A percentile compares a stretch with the other conserved stretches of the same genome.
phyloP scores from a whole-genome alignment of 2,797 vertebrate genomes.

The Cheracebus regulus region DNA sequence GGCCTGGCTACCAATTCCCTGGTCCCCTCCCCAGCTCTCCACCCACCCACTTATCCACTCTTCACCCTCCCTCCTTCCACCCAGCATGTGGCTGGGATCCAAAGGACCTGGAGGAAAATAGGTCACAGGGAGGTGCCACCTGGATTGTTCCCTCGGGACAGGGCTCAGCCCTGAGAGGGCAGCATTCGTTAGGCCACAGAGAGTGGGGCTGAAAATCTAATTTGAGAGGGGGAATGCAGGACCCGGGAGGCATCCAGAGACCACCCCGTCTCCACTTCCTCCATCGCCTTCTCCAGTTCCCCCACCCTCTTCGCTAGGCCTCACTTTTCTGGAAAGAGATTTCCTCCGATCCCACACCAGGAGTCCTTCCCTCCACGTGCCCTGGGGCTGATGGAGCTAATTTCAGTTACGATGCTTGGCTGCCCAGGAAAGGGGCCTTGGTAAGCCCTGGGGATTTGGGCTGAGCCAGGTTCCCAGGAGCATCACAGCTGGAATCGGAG shows the following conservation, averaged over 20 bases:
- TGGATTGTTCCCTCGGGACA: neutral
- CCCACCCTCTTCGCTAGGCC: neutral
- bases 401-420: neutral
- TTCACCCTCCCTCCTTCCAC: neutral
- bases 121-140: conserved; percentile 49
- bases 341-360: neutral
- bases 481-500: neutral
- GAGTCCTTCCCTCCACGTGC: rapidly evolving
- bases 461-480: neutral
- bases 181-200: neutral
- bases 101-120: conserved; percentile 44
- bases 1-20: neutral
- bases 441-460: neutral
- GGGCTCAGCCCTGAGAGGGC: neutral
- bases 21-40: neutral
- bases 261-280: neutral
- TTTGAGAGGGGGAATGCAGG: neutral
- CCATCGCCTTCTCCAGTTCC: rapidly evolving
- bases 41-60: neutral
- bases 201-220: neutral
- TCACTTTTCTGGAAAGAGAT: neutral
- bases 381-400: neutral
- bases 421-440: neutral
- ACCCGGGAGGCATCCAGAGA: neutral
- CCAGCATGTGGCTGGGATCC: neutral